A percentile compares a stretch with the other conserved stretches of the same genome.
These are phyloP conservation scores for Eupeodes latifasciatus DNA, from an alignment of 2,888 invertebrate genomes.

Conservation along the genomic window DNA sequence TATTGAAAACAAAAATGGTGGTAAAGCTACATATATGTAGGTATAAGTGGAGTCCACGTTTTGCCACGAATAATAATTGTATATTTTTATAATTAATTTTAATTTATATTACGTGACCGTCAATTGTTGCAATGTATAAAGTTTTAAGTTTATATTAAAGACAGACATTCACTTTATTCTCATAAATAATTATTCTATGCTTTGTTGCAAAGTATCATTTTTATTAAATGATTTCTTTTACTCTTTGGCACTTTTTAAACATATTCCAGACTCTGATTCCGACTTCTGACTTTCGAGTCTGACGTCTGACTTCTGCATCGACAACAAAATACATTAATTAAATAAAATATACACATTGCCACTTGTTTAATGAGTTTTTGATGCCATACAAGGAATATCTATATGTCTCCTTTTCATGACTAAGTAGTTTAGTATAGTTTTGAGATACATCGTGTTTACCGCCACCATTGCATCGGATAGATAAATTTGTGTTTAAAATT, in stretches of 20 bases:
- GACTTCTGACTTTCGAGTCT: too few relatives aligned
- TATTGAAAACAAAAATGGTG: neutral
- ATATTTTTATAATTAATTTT: conserved; percentile 70
- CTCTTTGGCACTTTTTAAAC: conserved; percentile 2
- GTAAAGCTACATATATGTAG: neutral
- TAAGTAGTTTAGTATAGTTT: neutral
- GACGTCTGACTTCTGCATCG: conserved; percentile 16
- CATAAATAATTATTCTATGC: conserved; percentile 55
- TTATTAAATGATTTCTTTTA: conserved; percentile 48
- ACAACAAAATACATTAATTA: conserved; percentile 64
- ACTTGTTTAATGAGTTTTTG: conserved; percentile 63
- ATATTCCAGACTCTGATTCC: neutral
- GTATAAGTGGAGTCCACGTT: neutral
- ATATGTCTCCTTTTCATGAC: neutral
- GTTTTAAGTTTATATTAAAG: neutral
- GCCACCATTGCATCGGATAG: neutral
- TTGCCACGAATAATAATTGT: conserved; percentile 38
- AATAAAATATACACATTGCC: conserved; percentile 67
- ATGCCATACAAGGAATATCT: conserved; percentile 65
- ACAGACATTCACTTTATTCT: neutral
- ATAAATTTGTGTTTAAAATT: conserved; percentile 57
- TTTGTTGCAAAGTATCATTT: conserved; percentile 48
- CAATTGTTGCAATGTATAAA: conserved; percentile 18
- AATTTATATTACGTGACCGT: conserved; percentile 73
- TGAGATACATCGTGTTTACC: conserved; percentile 18